Evolutionary conservation across 53 echinoderm and acorn worm genomes (phyloP).

Genomic region (Astropecten irregularis): DNA sequence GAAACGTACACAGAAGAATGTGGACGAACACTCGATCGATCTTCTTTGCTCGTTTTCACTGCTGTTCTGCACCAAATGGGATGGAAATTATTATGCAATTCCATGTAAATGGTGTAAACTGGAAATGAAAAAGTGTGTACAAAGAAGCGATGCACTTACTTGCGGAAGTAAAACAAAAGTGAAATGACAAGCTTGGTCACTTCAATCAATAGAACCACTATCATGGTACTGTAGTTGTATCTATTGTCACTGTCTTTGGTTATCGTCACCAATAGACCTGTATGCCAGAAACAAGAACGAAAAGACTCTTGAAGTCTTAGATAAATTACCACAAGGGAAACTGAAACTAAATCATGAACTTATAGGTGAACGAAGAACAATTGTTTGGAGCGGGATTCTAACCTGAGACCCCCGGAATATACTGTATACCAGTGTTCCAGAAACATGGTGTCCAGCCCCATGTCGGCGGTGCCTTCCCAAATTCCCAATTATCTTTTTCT

Average conservation of each 20-base stretch:
- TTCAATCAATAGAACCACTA: constrained; percentile 59
- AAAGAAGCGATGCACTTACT: constrained; percentile 28
- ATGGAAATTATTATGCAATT: too few relatives aligned
- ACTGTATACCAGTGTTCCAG: neutral
- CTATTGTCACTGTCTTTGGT: constrained; percentile 26
- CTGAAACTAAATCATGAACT: neutral
- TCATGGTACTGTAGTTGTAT: constrained; percentile 56
- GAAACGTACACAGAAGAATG: too few relatives aligned
- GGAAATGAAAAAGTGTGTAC: neutral
- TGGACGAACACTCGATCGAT: too few relatives aligned
- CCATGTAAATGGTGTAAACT: too few relatives aligned
- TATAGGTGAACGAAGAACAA: too few relatives aligned
- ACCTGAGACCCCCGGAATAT: neutral
- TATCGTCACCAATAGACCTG: constrained; percentile 57
- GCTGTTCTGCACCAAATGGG: too few relatives aligned
- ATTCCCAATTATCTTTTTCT: too few relatives aligned
- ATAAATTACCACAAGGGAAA: neutral
- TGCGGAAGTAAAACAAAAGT: neutral
- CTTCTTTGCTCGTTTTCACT: too few relatives aligned
- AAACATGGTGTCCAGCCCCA: neutral
- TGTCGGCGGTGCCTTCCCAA: too few relatives aligned
- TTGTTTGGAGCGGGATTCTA: too few relatives aligned
- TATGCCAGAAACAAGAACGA: neutral
- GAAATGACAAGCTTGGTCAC: constrained; percentile 42
- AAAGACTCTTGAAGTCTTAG: neutral